Conservation (phyloP, 2,888 invertebrate genomes). For the Eupithecia centaureata region DNA sequence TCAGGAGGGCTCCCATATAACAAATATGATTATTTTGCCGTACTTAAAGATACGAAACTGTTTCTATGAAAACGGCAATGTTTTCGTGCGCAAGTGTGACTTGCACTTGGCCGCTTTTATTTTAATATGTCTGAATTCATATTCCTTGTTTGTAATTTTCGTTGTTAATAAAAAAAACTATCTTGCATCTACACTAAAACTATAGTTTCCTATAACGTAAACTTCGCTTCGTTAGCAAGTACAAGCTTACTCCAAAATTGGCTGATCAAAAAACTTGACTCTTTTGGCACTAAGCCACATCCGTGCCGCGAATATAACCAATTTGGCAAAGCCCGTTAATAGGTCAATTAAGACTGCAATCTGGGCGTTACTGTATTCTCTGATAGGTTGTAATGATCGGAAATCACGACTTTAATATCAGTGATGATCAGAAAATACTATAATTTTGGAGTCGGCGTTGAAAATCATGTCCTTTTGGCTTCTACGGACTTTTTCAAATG, state of each 20-base stretch:
- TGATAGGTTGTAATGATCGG: slow-evolving; percentile 10
- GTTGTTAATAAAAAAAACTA: too few relatives aligned
- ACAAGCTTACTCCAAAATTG: not conserved
- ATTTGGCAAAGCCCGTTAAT: slow-evolving; percentile 52
- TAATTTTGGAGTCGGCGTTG: not conserved
- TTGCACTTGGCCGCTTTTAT: too few relatives aligned
- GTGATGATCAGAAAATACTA: not conserved
- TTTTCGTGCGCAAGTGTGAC: too few relatives aligned
- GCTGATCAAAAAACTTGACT: slow-evolving; percentile 13
- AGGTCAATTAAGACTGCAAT: slow-evolving; percentile 43
- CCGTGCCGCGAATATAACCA: slow-evolving; percentile 22
- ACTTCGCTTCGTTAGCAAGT: not conserved
- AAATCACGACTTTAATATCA: slow-evolving; percentile 1
- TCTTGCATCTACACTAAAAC: too few relatives aligned
- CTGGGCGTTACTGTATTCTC: slow-evolving; percentile 16
- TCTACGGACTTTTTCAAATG: not conserved
- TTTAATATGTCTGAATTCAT: too few relatives aligned
- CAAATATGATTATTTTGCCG: too few relatives aligned
- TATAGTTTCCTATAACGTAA: not conserved
- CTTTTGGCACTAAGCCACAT: slow-evolving; percentile 23
- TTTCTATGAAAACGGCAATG: too few relatives aligned
- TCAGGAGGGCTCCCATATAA: too few relatives aligned
- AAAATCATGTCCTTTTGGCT: not conserved
- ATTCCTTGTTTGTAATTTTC: too few relatives aligned
- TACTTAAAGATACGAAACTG: too few relatives aligned